These are phyloP conservation scores for Nyctibius bracteatus DNA, from an alignment of 2,113 vertebrate genomes.

Conservation along the genomic window DNA sequence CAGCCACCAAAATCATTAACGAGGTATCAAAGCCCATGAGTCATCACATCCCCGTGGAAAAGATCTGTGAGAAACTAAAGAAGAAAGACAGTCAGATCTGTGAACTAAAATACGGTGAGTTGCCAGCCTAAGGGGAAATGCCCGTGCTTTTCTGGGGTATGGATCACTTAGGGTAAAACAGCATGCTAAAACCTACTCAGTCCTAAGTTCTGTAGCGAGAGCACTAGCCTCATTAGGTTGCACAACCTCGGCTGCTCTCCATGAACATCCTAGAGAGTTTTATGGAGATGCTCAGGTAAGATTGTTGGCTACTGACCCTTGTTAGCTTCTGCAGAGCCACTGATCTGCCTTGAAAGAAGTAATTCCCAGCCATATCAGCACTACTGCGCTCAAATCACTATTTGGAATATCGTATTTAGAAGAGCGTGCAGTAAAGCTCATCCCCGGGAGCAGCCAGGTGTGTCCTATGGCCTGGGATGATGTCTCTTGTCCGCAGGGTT, in stretches of 20 bases:
- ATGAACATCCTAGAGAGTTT: background rate
- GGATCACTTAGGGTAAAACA: background rate
- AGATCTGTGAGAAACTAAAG: constrained; percentile 96
- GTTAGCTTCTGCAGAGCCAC: background rate
- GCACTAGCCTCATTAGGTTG: background rate
- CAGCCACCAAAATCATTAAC: constrained; percentile 95
- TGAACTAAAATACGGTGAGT: constrained; percentile 93
- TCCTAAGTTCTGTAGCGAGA: background rate
- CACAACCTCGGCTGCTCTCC: background rate
- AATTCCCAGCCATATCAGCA: background rate
- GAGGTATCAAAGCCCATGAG: constrained; percentile 95
- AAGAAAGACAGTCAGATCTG: constrained; percentile 98
- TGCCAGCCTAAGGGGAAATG: background rate
- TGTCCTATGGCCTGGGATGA: background rate
- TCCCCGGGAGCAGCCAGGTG: background rate
- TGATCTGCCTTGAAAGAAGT: background rate
- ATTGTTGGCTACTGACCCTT: background rate
- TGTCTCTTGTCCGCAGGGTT: background rate
- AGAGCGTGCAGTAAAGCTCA: background rate
- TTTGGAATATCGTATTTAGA: rapidly evolving
- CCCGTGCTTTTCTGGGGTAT: background rate
- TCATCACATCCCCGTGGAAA: constrained; percentile 90
- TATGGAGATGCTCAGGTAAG: background rate
- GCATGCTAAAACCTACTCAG: background rate
- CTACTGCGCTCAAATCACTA: rapidly evolving